Evolutionary conservation across 2,113 vertebrate genomes (phyloP).

Genomic region (Festucalex cinctus): DNA sequence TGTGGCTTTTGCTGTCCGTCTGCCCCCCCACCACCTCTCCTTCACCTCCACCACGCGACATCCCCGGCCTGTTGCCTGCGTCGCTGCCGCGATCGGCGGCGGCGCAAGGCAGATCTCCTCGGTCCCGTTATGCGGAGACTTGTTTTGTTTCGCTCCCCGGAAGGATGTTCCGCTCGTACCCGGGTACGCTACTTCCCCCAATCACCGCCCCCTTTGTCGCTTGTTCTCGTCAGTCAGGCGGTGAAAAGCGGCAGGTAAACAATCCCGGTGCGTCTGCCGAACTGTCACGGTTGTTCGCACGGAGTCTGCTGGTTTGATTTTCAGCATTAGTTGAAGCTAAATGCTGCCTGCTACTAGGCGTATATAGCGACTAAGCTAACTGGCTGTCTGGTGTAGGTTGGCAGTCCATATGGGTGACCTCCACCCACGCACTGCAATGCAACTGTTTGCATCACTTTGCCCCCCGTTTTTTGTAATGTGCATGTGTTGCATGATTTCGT

Average conservation of each 20-base stretch:
- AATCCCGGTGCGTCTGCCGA: conserved; percentile 3
- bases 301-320: not conserved
- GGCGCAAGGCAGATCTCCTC: conserved; percentile 15
- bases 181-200: not conserved
- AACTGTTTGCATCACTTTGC: not conserved
- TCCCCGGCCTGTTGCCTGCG: conserved; percentile 73
- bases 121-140: conserved; percentile 30
- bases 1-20: conserved; percentile 2
- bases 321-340: conserved; percentile 4
- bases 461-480: not conserved
- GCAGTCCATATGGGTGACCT: conserved; percentile 16
- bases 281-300: not conserved
- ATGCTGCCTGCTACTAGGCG: conserved; percentile 23
- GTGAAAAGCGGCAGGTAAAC: conserved; percentile 17
- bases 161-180: too few relatives aligned
- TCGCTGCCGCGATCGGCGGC: conserved; percentile 58
- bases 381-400: conserved; percentile 1
- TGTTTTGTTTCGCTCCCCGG: not conserved
- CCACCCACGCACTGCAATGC: conserved; percentile 8
- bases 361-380: conserved; percentile 50
- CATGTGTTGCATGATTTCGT: not conserved
- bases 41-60: conserved; percentile 20
- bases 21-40: too few relatives aligned
- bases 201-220: conserved; percentile 3
- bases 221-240: conserved; percentile 5